Evolutionary conservation across 2,888 invertebrate genomes (phyloP).

Genomic region (Celastrina argiolus): DNA sequence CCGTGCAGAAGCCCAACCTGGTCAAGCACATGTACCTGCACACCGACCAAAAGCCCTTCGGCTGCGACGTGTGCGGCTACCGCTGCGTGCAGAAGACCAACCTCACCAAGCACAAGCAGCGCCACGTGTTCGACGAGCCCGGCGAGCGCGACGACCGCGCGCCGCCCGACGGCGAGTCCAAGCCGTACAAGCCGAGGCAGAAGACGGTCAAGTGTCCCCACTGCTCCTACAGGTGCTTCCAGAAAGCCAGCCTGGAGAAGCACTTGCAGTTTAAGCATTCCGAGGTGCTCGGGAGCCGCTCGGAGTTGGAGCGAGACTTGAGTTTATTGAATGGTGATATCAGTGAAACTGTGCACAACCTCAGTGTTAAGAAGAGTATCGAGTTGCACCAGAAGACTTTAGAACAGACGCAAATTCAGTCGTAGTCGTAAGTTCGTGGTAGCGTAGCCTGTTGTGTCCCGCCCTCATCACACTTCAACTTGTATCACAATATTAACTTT

Average conservation of each 20-base stretch:
- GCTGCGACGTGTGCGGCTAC: conserved; percentile 69
- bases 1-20: conserved; percentile 72
- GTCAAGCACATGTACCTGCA: conserved; percentile 75
- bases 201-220: conserved; percentile 64
- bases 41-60: conserved; percentile 70
- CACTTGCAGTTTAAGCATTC: conserved; percentile 65
- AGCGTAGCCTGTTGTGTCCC: not conserved
- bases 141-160: conserved; percentile 53
- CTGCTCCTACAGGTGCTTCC: conserved; percentile 65
- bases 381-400: conserved; percentile 21
- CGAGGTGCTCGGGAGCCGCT: conserved; percentile 39
- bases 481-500: not conserved
- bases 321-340: conserved; percentile 29
- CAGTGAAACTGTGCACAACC: conserved; percentile 32
- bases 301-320: conserved; percentile 51
- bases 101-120: conserved; percentile 67
- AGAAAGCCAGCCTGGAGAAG: conserved; percentile 68
- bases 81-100: conserved; percentile 73
- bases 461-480: conserved; percentile 6
- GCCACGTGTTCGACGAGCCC: conserved; percentile 63
- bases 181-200: conserved; percentile 64
- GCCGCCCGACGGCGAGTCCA: conserved; percentile 54
- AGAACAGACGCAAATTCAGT: conserved; percentile 38
- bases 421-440: conserved; percentile 36
- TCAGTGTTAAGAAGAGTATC: conserved; percentile 34